Percentiles rank a stretch among this genome's conserved stretches.
Conservation (phyloP, 2,888 invertebrate genomes). For the Falcaria lacertinaria region DNA sequence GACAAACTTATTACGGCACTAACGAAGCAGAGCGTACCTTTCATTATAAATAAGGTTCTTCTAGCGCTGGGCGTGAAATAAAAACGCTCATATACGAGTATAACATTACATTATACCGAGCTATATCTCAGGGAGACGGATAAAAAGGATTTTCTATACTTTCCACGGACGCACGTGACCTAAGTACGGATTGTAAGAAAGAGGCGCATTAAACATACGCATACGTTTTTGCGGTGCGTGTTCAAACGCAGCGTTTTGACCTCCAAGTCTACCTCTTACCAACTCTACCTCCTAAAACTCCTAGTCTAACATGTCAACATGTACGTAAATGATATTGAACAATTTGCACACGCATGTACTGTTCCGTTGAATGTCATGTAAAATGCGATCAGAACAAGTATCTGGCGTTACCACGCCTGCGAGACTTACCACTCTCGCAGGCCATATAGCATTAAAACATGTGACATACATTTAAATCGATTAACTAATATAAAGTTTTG, state of each 20-base stretch:
- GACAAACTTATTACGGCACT: not conserved
- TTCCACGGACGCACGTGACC: constrained; percentile 52
- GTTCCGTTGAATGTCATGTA: too few relatives aligned
- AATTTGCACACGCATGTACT: too few relatives aligned
- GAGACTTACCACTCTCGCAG: too few relatives aligned
- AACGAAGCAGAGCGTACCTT: not conserved
- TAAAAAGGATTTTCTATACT: constrained; percentile 53
- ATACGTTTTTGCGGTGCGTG: constrained; percentile 16
- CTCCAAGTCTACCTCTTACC: too few relatives aligned
- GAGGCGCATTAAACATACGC: constrained; percentile 37
- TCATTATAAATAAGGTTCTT: not conserved
- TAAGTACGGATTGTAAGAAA: constrained; percentile 39
- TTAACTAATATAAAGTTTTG: too few relatives aligned
- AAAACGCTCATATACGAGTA: constrained; percentile 3
- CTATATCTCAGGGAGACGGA: constrained; percentile 31
- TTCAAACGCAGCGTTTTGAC: not conserved
- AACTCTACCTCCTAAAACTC: too few relatives aligned
- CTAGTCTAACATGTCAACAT: too few relatives aligned
- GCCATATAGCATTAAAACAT: too few relatives aligned
- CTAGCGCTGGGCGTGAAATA: not conserved
- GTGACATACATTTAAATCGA: too few relatives aligned
- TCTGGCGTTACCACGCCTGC: too few relatives aligned
- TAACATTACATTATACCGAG: constrained; percentile 26
- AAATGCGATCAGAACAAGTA: too few relatives aligned
- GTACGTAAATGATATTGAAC: too few relatives aligned